Base-by-base conservation (phyloP, 2,888 invertebrate species). In the Lycocerus yunnanus region DNA sequence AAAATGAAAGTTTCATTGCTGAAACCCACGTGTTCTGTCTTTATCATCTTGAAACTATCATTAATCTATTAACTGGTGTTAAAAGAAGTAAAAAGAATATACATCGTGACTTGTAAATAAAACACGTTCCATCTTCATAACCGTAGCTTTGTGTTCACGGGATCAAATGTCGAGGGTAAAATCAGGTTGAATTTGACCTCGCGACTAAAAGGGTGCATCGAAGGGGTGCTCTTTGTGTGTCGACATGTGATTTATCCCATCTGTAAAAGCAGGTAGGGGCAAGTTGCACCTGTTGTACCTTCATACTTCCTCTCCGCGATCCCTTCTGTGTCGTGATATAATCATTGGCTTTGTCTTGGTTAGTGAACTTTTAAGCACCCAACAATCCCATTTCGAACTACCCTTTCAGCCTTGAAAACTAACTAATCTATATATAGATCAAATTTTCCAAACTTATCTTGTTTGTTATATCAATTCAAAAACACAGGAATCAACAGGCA, bases 261-360 rank as follows among this genome's bases (percentile, higher is more conserved):
- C 83, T 83, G 80, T 78, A 78, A 79, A 71, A 80, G 82, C 84
- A 85, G 84, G 84, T 85, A 84, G 83, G 82, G 81, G 71, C 77
- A 79, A 69, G 75, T 78, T 83, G 82, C 86, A 86, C 86, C 85
- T 85, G 85, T 86, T 86, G 85, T 84, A 81, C 82, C 81, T 82
- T 79, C 77, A 66, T 71, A 72, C 78, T 80, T 78, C 81, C 82
- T 79, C 75, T 81, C 81, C 68, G 72, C 69, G 43, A 61, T 61
- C 65, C 71, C 69, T 72, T 68, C 66, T 43, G 65, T 68, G 21
- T 71, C 71, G 71, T 71, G 69, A 70, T 60, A 72, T 69, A 59
- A 73, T 76, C 70, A 66, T 60, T 67, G 69, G 43, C 71, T 74
- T 72, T 65, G 63, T 58, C 69, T 75, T 70, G 72, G 72, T 72